Evolutionary conservation across 2,797 vertebrate genomes (phyloP).

Genomic region (Euphonia xanthogaster): DNA sequence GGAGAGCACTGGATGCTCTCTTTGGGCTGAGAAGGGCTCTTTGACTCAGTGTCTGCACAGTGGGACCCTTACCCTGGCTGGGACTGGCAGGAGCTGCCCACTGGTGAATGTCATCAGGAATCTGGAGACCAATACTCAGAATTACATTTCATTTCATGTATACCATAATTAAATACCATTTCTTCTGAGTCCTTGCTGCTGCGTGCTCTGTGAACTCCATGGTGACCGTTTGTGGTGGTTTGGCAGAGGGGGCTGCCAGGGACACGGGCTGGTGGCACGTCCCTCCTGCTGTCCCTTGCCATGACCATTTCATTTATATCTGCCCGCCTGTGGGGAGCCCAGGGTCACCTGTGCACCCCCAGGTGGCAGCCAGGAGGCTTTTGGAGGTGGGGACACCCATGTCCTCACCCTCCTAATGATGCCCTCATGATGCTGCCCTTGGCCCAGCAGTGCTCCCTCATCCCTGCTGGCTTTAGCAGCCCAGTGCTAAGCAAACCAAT

Average conservation of each 20-base stretch:
- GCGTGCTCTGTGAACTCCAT: neutral
- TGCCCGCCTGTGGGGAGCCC: neutral
- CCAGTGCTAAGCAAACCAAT: neutral
- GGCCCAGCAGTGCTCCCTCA: neutral
- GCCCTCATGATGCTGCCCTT: neutral
- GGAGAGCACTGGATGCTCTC: neutral
- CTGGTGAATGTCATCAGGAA: neutral
- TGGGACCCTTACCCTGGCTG: neutral
- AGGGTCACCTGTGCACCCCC: neutral
- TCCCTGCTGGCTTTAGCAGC: neutral
- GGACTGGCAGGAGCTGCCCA: neutral
- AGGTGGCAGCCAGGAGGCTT: neutral
- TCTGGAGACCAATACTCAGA: neutral
- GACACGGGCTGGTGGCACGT: neutral
- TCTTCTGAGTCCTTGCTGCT: neutral
- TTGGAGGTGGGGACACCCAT: neutral
- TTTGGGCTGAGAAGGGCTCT: neutral
- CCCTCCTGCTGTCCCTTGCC: neutral
- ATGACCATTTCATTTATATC: neutral
- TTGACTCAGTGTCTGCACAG: neutral
- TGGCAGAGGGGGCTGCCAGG: neutral
- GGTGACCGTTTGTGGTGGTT: neutral
- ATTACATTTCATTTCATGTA: constrained; percentile 62
- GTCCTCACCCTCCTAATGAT: neutral
- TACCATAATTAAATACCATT: constrained; percentile 57